Conservation (phyloP, 2,797 vertebrate genomes). For the Menidia menidia region DNA sequence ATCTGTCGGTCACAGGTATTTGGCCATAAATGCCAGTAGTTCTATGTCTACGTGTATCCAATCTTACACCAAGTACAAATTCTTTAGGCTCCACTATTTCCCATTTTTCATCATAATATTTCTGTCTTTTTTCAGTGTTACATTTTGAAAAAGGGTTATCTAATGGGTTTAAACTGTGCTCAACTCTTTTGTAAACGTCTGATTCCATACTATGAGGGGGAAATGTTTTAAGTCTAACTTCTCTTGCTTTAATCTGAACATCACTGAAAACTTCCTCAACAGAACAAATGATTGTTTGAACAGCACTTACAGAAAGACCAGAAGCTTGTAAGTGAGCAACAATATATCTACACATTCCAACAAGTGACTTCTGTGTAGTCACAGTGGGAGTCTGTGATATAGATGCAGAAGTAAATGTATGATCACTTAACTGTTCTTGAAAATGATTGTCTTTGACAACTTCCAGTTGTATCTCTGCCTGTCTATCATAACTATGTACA, state of each 20-base stretch:
- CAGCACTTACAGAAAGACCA: background rate
- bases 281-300: background rate
- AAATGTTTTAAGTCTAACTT: conserved; percentile 2
- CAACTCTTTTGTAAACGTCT: conserved; percentile 1
- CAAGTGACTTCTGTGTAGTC: background rate
- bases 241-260: background rate
- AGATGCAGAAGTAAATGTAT: too few species aligned
- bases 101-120: conserved; percentile 18
- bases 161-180: conserved; percentile 1
- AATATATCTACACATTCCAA: background rate
- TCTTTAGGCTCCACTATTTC: conserved; percentile 19
- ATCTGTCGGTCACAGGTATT: background rate
- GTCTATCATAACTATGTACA: background rate
- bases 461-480: too few species aligned
- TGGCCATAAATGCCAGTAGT: background rate
- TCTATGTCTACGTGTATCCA: background rate
- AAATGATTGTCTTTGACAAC: background rate
- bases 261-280: conserved; percentile 15
- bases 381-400: background rate
- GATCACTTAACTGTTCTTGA: background rate
- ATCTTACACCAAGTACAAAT: conserved; percentile 21
- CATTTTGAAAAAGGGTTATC: conserved; percentile 8
- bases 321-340: conserved; percentile 2
- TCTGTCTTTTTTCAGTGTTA: conserved; percentile 1
- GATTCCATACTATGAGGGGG: background rate